These are phyloP conservation scores for Acestrorhynchus altus DNA, from an alignment of 2,797 vertebrate genomes.

Conservation along the genomic window DNA sequence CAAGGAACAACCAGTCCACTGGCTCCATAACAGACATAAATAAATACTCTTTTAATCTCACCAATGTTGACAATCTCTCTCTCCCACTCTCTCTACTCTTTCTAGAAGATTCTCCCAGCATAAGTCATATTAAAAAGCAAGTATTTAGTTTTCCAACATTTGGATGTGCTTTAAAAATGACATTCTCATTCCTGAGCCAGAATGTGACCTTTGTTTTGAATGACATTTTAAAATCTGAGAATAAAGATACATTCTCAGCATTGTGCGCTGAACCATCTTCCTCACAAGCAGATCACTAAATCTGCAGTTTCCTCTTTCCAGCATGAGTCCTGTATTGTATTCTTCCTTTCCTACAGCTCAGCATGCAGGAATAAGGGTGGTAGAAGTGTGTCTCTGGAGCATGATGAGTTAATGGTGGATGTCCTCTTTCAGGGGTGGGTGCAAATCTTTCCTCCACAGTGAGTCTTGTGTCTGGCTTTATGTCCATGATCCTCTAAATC, in stretches of 20 bases:
- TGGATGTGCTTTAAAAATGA: slow-evolving; percentile 25
- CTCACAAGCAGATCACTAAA: slow-evolving; percentile 35
- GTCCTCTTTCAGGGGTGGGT: slow-evolving; percentile 48
- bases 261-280: slow-evolving; percentile 19
- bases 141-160: slow-evolving; percentile 32
- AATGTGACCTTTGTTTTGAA: slow-evolving; percentile 35
- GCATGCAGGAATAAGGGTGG: not conserved
- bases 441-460: slow-evolving; percentile 62
- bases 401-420: slow-evolving; percentile 53
- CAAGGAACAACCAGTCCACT: slow-evolving; percentile 25
- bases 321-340: slow-evolving; percentile 17
- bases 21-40: slow-evolving; percentile 28
- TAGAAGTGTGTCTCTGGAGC: slow-evolving; percentile 3
- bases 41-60: slow-evolving; percentile 40
- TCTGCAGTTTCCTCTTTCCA: slow-evolving; percentile 35
- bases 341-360: not conserved
- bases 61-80: slow-evolving; percentile 22
- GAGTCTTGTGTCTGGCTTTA: slow-evolving; percentile 69
- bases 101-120: slow-evolving; percentile 6
- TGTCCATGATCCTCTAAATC: slow-evolving; percentile 65
- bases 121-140: slow-evolving; percentile 1
- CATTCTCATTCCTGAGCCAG: slow-evolving; percentile 38
- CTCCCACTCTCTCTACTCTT: not conserved
- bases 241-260: slow-evolving; percentile 22
- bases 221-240: slow-evolving; percentile 48